Percentiles rank a stretch among this genome's conserved stretches.
phyloP scores from a whole-genome alignment of 2,888 invertebrate species.

The Pollenia angustigena region DNA sequence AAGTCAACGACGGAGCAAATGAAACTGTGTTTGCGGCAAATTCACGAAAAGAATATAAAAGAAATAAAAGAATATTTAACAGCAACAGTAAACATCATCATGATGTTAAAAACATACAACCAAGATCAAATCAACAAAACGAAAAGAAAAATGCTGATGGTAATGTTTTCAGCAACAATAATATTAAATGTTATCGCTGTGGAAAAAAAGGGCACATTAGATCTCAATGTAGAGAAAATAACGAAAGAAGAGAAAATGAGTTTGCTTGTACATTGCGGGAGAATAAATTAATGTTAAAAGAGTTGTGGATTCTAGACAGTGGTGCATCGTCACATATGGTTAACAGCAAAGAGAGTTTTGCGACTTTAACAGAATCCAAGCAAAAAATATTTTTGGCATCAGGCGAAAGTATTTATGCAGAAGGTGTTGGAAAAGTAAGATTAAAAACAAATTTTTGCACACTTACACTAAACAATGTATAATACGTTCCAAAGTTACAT shows the following conservation, averaged over 20 bases:
- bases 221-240: conserved; percentile 41
- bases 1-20: background rate
- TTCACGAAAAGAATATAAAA: conserved; percentile 26
- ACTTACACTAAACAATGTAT: too few relatives aligned
- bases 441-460: too few relatives aligned
- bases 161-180: conserved; percentile 34
- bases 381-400: conserved; percentile 47
- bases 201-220: conserved; percentile 45
- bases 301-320: conserved; percentile 52
- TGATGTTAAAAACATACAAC: background rate
- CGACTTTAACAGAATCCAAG: conserved; percentile 11
- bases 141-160: background rate
- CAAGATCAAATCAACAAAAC: background rate
- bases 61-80: background rate
- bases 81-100: background rate
- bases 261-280: conserved; percentile 27
- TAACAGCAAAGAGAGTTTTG: conserved; percentile 33
- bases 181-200: conserved; percentile 49
- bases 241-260: conserved; percentile 1
- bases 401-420: conserved; percentile 41
- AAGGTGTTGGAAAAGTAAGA: too few relatives aligned
- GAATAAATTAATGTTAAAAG: conserved; percentile 14
- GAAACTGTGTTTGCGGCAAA: conserved; percentile 32
- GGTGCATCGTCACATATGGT: conserved; percentile 61
- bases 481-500: too few relatives aligned